Conservation (phyloP, 2,797 vertebrate genomes). For the Leucoraja ocellata region DNA sequence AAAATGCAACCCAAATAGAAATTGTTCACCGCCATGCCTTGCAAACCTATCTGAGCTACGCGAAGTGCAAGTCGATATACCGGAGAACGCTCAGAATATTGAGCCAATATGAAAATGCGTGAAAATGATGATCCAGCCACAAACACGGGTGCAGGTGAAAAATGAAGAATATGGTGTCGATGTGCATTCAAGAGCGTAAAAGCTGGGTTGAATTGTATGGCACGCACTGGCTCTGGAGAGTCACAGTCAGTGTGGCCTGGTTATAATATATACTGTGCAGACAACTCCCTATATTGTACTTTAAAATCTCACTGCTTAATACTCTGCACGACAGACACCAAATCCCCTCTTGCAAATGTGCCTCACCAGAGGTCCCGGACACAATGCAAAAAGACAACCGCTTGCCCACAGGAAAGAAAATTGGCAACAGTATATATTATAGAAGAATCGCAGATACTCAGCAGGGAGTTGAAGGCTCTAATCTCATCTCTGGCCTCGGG, state of each 20-base stretch:
- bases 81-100: neutral
- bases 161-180: neutral
- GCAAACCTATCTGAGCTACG: neutral
- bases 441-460: neutral
- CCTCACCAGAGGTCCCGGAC: too few species aligned
- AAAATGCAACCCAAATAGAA: neutral
- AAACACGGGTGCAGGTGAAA: neutral
- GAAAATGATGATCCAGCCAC: neutral
- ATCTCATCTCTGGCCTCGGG: neutral
- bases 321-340: neutral
- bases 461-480: neutral
- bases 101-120: neutral
- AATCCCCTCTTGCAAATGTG: neutral
- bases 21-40: neutral
- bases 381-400: neutral
- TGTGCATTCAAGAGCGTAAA: neutral
- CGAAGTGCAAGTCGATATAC: neutral
- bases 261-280: slow-evolving; percentile 31
- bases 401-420: neutral
- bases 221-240: neutral
- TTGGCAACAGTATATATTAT: slow-evolving; percentile 24
- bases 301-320: neutral
- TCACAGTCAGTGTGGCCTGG: neutral
- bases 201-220: neutral
- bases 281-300: neutral